Conservation (phyloP, 2,888 invertebrate genomes). For the Calephelis perditalis region DNA sequence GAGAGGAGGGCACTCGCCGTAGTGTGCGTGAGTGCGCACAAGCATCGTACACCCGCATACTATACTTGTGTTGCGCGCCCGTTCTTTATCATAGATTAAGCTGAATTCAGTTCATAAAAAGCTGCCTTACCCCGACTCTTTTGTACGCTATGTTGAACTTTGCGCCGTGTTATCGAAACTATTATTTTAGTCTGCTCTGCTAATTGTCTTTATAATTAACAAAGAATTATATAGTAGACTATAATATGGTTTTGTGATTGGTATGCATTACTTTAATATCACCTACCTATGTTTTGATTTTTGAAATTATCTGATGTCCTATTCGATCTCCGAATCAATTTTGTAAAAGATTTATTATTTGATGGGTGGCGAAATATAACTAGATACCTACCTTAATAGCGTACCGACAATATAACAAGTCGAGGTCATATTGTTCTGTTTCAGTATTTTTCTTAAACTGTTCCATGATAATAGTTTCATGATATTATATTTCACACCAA, state of each 20-base stretch:
- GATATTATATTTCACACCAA: no score
- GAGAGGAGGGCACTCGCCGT: conserved; percentile 57
- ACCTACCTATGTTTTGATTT: no score
- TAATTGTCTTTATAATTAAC: conserved; percentile 49
- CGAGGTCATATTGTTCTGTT: no score
- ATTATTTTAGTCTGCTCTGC: conserved; percentile 44
- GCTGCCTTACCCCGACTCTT: conserved; percentile 56
- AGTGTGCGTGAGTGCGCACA: conserved; percentile 67
- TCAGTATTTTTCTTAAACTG: no score
- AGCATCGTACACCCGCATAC: conserved; percentile 43
- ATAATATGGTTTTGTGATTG: background rate
- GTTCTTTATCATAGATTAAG: conserved; percentile 50
- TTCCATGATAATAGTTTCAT: no score
- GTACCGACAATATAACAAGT: no score
- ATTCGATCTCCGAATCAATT: no score
- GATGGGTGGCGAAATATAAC: no score
- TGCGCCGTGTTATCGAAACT: conserved; percentile 50
- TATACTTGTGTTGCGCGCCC: conserved; percentile 35
- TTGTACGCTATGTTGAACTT: conserved; percentile 68
- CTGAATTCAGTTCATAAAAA: conserved; percentile 68
- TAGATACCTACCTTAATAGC: no score
- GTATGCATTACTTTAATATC: no score
- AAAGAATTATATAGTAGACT: conserved; percentile 41
- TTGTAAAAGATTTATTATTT: no score
- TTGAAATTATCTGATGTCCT: no score